Evolutionary conservation across 1,140 invertebrate species (phyloP), one percentile per base, ranked within the genome.

Genomic region (Bemisia tabaci): DNA sequence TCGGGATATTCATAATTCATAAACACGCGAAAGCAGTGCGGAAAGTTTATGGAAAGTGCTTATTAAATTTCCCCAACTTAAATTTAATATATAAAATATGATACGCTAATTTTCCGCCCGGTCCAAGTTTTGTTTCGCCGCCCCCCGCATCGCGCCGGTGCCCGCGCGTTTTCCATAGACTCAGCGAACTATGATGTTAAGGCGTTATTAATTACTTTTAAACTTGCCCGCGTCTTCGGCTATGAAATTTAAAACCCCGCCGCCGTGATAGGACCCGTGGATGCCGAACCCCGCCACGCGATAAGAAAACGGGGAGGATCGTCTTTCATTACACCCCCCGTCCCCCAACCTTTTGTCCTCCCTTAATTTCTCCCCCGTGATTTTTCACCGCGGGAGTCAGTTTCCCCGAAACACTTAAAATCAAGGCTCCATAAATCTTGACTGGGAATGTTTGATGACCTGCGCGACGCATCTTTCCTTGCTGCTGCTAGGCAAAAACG

Each of bases 281-380:
- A n/a, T n/a, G n/a, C n/a, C n/a, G n/a, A n/a, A n/a, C n/a, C 33
- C 33, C 33, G 33, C 33, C 33, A 5, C 33, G n/a, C n/a, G 64
- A 23, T 48, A 59, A 65, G 26, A 59, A 60, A 59, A 59, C 1
- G 26, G 64, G 25, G 25, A 63, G 25, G 64, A 59, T 59, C 64
- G 59, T 65, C 64, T 59, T 65, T 59, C 27, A 59, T 11, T 25
- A 65, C 64, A 25, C 25, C 33, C 33, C 17, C 17, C 33, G 33
- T 48, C 33, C 17, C 17, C 5, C 17, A 17, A 48, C 17, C 33
- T 48, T 48, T 48, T 48, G 33, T 48, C 33, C 33, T 5, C 17
- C 5, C 5, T 48, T 48, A 48, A 48, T 48, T 48, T 17, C 5
- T 48, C 17, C 17, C 17, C 33, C 33, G 17, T 17, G 33, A 48